Percentiles rank a stretch among this genome's conserved stretches.
These are phyloP conservation scores for Sebastolobus altivelis DNA, from an alignment of 2,797 vertebrate genomes.

Conservation along the genomic window DNA sequence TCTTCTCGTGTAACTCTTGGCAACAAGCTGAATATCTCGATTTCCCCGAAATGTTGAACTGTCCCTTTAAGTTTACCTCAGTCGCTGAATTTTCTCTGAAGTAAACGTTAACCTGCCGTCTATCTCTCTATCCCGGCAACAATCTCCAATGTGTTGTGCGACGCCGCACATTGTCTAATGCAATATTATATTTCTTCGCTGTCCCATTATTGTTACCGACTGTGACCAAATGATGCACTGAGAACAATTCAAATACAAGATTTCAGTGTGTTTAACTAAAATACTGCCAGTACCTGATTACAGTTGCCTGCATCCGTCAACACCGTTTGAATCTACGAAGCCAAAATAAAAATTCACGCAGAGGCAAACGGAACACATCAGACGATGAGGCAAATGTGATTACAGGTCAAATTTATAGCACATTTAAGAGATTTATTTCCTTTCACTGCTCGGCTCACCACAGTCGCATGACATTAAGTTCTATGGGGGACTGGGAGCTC, in stretches of 20 bases:
- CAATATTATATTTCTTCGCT: constrained; percentile 64
- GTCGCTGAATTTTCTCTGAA: constrained; percentile 25
- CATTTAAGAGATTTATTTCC: constrained; percentile 53
- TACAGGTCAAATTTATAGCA: constrained; percentile 71
- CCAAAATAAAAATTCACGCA: constrained; percentile 49
- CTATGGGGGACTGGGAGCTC: constrained; percentile 65
- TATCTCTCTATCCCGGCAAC: constrained; percentile 33
- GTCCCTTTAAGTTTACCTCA: constrained; percentile 40
- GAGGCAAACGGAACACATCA: constrained; percentile 44
- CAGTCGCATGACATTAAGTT: constrained; percentile 58
- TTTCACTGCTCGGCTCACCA: constrained; percentile 52
- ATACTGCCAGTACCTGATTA: constrained; percentile 76
- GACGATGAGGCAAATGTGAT: constrained; percentile 56
- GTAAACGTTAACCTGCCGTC: constrained; percentile 57
- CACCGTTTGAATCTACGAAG: constrained; percentile 65
- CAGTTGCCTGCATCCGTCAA: constrained; percentile 54
- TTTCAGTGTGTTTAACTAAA: constrained; percentile 53
- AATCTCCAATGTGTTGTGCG: constrained; percentile 45
- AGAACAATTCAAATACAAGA: constrained; percentile 45
- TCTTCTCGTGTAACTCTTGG: not conserved
- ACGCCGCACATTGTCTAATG: constrained; percentile 59
- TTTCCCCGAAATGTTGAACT: constrained; percentile 16
- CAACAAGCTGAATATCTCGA: constrained; percentile 3
- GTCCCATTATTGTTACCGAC: constrained; percentile 58
- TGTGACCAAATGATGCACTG: constrained; percentile 78